These are phyloP conservation scores for Penaeus japonicus DNA, from an alignment of 1,140 invertebrate species.

Conservation along the genomic window DNA sequence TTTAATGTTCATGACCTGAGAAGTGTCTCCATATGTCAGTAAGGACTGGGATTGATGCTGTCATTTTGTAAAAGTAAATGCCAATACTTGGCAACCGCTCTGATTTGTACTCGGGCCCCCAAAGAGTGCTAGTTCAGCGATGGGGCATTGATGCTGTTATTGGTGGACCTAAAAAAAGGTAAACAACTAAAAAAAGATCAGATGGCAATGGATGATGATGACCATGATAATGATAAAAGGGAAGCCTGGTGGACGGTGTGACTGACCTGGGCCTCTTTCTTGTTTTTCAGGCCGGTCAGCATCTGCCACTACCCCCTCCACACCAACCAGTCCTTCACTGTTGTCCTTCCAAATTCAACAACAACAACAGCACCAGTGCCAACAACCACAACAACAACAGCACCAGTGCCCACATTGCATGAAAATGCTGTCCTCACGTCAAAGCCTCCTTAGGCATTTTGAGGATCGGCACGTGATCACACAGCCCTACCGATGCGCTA, in stretches of 20 bases:
- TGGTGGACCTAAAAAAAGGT: too few species aligned
- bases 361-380: conserved; percentile 41
- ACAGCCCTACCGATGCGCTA: conserved; percentile 62
- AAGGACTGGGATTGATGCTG: too few species aligned
- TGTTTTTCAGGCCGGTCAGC: conserved; percentile 59
- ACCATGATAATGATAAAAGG: conserved; percentile 1
- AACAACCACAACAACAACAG: conserved; percentile 40
- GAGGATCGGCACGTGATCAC: conserved; percentile 66
- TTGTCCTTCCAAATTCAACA: conserved; percentile 49
- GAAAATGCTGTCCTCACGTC: conserved; percentile 68
- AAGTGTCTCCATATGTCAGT: too few species aligned
- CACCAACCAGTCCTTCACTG: conserved; percentile 58
- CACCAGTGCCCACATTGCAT: conserved; percentile 65
- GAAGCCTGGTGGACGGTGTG: not conserved
- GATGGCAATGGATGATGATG: not conserved
- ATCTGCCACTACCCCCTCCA: conserved; percentile 48
- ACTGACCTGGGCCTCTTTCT: conserved; percentile 57
- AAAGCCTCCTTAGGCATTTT: conserved; percentile 69
- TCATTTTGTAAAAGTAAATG: too few species aligned
- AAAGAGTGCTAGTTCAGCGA: too few species aligned
- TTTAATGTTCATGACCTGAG: too few species aligned
- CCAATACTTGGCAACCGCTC: too few species aligned
- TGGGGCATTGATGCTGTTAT: too few species aligned
- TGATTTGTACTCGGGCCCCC: too few species aligned
- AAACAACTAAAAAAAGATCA: not conserved